A percentile compares a stretch with the other conserved stretches of the same genome.
Conservation (phyloP, 2,113 vertebrate genomes). For the Chionomys nivalis region DNA sequence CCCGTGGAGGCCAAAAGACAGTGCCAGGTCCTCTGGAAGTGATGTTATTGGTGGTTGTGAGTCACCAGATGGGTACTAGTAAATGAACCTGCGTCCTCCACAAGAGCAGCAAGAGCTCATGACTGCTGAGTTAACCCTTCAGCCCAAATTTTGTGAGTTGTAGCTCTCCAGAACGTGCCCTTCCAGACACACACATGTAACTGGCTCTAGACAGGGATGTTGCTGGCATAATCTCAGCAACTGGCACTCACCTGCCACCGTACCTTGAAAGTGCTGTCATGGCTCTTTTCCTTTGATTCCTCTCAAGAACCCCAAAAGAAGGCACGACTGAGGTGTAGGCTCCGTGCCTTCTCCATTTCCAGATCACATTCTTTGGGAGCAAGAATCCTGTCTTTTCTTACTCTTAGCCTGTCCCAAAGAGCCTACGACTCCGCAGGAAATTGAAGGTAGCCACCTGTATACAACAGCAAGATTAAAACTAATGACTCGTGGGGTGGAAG, state of each 20-base stretch:
- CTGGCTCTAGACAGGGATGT: background rate
- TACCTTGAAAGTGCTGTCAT: background rate
- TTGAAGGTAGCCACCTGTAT: background rate
- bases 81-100: background rate
- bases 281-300: background rate
- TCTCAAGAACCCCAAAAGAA: background rate
- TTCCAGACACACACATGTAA: background rate
- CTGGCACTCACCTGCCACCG: background rate
- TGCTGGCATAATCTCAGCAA: background rate
- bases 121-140: background rate
- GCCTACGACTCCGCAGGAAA: background rate
- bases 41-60: background rate
- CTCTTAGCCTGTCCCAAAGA: background rate
- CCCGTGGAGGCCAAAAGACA: background rate
- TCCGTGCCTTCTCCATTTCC: constrained; percentile 12
- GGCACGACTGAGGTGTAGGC: background rate
- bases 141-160: background rate
- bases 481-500: background rate
- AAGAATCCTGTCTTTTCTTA: background rate
- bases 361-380: background rate
- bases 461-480: background rate
- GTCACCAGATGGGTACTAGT: background rate
- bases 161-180: background rate
- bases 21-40: background rate
- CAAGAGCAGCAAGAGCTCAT: background rate